These are phyloP conservation scores for Lycopodina hypogea DNA, from an alignment of 37 sponge, comb jelly and placozoan species.

Conservation along the genomic window DNA sequence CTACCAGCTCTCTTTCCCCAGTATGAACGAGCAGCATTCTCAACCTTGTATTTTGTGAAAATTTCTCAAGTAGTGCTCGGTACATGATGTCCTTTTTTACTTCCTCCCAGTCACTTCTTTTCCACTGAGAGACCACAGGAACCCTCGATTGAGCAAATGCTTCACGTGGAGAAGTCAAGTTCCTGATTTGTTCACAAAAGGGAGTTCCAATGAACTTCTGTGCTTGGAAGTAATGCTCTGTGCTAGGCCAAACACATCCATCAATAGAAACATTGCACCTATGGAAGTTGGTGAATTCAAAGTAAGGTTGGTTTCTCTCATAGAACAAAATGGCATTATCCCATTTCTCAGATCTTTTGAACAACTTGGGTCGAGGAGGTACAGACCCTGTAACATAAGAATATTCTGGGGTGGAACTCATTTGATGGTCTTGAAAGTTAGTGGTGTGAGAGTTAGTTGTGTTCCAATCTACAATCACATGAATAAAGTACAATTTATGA, in stretches of 20 bases:
- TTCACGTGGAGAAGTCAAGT: constrained; percentile 23
- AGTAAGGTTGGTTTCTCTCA: constrained; percentile 53
- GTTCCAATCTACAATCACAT: no score
- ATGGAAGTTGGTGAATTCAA: constrained; percentile 82
- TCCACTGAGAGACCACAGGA: constrained; percentile 37
- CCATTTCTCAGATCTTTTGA: background rate
- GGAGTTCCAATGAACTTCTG: constrained; percentile 85
- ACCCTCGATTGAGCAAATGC: constrained; percentile 62
- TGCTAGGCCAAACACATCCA: constrained; percentile 56
- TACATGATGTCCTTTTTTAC: constrained; percentile 71
- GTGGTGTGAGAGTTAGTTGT: no score
- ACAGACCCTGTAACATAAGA: no score
- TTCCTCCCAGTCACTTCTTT: constrained; percentile 58
- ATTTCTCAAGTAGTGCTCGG: constrained; percentile 54
- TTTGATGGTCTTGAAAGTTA: no score
- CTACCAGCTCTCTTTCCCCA: constrained; percentile 44
- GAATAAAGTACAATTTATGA: no score
- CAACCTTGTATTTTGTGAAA: constrained; percentile 45
- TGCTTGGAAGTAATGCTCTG: constrained; percentile 87
- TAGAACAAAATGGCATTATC: constrained; percentile 54
- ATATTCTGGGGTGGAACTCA: no score
- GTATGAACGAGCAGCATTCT: constrained; percentile 38
- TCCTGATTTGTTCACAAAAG: constrained; percentile 40
- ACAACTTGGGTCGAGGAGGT: background rate
- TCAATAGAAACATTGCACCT: constrained; percentile 21